Base-by-base conservation (phyloP, 1,140 invertebrate species). In the Fopius arisanus region DNA sequence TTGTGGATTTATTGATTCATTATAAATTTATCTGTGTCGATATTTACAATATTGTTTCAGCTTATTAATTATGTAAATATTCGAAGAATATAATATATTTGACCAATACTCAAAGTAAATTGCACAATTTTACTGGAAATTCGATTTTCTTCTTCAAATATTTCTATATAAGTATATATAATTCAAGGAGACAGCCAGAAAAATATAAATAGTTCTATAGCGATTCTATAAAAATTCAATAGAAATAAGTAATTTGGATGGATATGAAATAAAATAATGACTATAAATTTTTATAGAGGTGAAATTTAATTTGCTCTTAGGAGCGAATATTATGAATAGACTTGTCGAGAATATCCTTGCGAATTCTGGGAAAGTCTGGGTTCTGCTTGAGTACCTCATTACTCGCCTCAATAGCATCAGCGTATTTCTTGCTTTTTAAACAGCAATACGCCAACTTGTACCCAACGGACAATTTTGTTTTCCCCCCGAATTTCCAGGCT, bases 261-360 rank as follows among this genome's bases (percentile, higher is more conserved):
- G n/a, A n/a, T n/a, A n/a, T n/a, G n/a, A n/a, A n/a, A n/a, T n/a
- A n/a, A n/a, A n/a, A n/a, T n/a, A n/a, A n/a, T n/a, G n/a, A n/a
- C n/a, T n/a, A n/a, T n/a, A n/a, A n/a, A n/a, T n/a, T n/a, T n/a
- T n/a, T n/a, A n/a, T n/a, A n/a, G n/a, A n/a, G n/a, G n/a, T n/a
- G n/a, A n/a, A n/a, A n/a, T n/a, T n/a, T n/a, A n/a, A n/a, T n/a
- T n/a, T n/a, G n/a, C n/a, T n/a, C n/a, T n/a, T 37, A 96, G 1
- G 92, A 91, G 78, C 95, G 89, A 76, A 97, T 89, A 90, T 94
- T 95, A 79, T 91, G 91, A 75, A 96, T 91, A n/a, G 96, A 95
- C 87, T 98, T 98, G 75, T 98, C 97, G 29, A 98, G 88, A 78
- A 99, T 96, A 74, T 98, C 97, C 84, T 97, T 98, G 73, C 91